Conservation (phyloP, 2,113 vertebrate genomes). For the Cisticola juncidis region DNA sequence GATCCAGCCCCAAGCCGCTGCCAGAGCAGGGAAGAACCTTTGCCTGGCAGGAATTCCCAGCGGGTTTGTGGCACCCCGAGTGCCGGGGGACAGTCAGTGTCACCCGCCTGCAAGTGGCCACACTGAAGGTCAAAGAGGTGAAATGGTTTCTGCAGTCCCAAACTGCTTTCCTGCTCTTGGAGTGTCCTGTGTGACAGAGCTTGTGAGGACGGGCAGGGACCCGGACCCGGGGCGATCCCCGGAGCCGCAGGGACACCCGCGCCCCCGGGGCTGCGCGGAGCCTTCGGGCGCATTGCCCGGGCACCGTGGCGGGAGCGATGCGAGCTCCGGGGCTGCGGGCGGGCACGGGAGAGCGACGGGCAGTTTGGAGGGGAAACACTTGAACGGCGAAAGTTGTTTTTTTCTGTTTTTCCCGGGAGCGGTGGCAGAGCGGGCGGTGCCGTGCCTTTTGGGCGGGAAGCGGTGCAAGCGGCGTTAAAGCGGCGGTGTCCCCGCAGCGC, state of each 20-base stretch:
- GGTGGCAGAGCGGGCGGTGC: accelerated
- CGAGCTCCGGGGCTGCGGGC: neutral
- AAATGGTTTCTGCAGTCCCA: neutral
- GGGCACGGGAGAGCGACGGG: accelerated
- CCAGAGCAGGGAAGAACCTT: neutral
- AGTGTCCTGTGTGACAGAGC: accelerated
- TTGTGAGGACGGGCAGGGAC: neutral
- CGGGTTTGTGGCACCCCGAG: accelerated
- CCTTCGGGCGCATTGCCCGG: accelerated
- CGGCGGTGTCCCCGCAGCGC: accelerated
- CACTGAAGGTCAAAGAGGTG: constrained; percentile 14
- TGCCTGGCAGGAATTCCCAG: neutral
- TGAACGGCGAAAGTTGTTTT: accelerated
- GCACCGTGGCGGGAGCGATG: accelerated
- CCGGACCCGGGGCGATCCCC: no score
- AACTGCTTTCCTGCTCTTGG: accelerated
- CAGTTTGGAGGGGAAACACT: neutral
- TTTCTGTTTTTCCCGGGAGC: neutral
- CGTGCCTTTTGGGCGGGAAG: accelerated
- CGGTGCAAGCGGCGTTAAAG: accelerated
- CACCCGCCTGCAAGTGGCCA: neutral
- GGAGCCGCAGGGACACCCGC: no score
- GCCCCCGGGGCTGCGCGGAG: neutral
- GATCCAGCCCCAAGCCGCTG: accelerated
- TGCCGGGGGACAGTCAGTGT: accelerated